Conservation (phyloP, 2,113 vertebrate genomes). For the Octodon degus region DNA sequence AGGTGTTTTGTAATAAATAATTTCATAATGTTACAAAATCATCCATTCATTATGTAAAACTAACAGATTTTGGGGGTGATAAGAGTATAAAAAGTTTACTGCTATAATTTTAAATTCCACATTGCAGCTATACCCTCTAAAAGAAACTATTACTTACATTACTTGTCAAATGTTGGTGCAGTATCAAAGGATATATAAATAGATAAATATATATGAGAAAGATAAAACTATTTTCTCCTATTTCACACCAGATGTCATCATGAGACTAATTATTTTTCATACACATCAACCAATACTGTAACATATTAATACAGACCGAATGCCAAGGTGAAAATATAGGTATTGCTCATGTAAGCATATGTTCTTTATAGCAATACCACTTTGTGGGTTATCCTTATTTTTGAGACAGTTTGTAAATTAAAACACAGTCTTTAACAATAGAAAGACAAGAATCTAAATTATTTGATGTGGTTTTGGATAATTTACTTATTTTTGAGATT, state of each 20-base stretch:
- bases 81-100: not conserved
- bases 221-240: not conserved
- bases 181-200: not conserved
- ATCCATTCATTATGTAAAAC: not conserved
- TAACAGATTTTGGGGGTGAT: not conserved
- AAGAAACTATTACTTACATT: not conserved
- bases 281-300: not conserved
- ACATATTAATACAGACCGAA: not conserved
- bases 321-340: not conserved
- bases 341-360: not conserved
- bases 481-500: not conserved
- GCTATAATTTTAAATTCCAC: not conserved
- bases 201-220: not conserved
- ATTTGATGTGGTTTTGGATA: not conserved
- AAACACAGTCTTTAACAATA: not conserved
- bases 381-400: not conserved
- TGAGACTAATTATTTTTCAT: not conserved
- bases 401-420: constrained; percentile 32
- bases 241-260: not conserved
- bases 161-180: not conserved
- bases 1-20: not conserved
- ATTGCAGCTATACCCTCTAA: not conserved
- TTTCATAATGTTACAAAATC: not conserved
- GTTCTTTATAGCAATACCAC: not conserved
- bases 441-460: not conserved